Percentiles rank a stretch among this genome's conserved stretches.
Evolutionary conservation across 37 sponge, comb jelly and placozoan genomes (phyloP).

Genomic region (Oscarella lobularis): DNA sequence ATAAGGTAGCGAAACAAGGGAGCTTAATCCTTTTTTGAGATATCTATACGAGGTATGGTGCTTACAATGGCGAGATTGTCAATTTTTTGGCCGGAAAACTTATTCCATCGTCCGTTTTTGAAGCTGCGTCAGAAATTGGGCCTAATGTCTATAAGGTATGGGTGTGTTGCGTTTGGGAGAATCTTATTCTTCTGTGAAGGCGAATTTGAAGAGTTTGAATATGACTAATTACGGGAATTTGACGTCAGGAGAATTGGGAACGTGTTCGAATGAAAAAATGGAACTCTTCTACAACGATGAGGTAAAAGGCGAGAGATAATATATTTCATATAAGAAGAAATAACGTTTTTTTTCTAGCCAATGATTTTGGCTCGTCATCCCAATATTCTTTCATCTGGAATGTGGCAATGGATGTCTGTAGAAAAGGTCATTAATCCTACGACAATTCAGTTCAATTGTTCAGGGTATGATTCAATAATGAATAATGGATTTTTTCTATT

Average conservation of each 20-base stretch:
- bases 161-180: background rate
- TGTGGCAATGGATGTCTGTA: constrained; percentile 11
- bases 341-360: background rate
- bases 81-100: background rate
- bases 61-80: no score
- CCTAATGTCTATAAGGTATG: background rate
- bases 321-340: background rate
- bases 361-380: constrained; percentile 26
- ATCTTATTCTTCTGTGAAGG: background rate
- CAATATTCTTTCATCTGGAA: constrained; percentile 13
- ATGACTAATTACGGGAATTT: constrained; percentile 23
- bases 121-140: background rate
- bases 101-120: background rate
- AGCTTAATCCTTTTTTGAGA: no score
- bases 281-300: constrained; percentile 12
- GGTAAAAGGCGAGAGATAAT: background rate
- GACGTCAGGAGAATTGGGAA: constrained; percentile 17
- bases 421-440: constrained; percentile 13
- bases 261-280: constrained; percentile 27
- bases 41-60: no score
- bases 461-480: constrained; percentile 6
- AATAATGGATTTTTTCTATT: background rate
- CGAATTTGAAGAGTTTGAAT: constrained; percentile 20
- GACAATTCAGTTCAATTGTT: constrained; percentile 16
- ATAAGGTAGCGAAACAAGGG: no score